Conservation (phyloP, 30 jellyfish, hydroid and myxozoan species). For the Sanderia malayensis region DNA sequence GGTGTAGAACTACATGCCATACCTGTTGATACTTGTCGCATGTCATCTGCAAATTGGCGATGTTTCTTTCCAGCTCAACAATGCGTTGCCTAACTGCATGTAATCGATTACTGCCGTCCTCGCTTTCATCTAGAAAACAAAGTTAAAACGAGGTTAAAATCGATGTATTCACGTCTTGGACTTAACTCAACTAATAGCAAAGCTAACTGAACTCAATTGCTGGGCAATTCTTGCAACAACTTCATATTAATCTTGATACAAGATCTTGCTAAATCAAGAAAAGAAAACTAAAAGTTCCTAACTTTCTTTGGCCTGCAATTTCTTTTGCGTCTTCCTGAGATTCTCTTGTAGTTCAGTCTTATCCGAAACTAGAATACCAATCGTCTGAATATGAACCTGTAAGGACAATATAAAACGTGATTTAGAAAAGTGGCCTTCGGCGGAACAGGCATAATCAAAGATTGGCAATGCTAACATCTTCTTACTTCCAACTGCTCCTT, state of each 20-base stretch:
- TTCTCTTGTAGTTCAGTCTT: conserved; percentile 84
- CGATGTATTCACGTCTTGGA: too few species aligned
- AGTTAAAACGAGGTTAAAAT: neutral
- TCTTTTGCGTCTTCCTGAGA: conserved; percentile 57
- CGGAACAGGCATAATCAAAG: too few species aligned
- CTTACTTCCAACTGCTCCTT: conserved; percentile 86
- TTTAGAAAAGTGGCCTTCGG: too few species aligned
- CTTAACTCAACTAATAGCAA: too few species aligned
- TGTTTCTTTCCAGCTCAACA: conserved; percentile 60
- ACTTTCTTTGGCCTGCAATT: conserved; percentile 69
- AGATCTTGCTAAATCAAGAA: too few species aligned
- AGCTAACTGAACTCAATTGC: too few species aligned
- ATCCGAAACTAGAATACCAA: conserved; percentile 89
- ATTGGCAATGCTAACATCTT: too few species aligned
- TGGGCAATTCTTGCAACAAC: too few species aligned
- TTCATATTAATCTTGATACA: too few species aligned
- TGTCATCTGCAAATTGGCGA: conserved; percentile 53
- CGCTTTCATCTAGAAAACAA: conserved; percentile 36
- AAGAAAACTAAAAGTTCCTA: too few species aligned
- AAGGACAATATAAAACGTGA: too few species aligned
- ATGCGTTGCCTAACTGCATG: conserved; percentile 60
- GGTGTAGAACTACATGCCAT: too few species aligned
- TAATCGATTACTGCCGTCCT: conserved; percentile 29
- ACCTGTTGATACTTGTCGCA: conserved; percentile 66
- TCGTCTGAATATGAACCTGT: conserved; percentile 88